Evolutionary conservation across 2,113 vertebrate species (phyloP).

Genomic region (Chlorodrepanis virens): DNA sequence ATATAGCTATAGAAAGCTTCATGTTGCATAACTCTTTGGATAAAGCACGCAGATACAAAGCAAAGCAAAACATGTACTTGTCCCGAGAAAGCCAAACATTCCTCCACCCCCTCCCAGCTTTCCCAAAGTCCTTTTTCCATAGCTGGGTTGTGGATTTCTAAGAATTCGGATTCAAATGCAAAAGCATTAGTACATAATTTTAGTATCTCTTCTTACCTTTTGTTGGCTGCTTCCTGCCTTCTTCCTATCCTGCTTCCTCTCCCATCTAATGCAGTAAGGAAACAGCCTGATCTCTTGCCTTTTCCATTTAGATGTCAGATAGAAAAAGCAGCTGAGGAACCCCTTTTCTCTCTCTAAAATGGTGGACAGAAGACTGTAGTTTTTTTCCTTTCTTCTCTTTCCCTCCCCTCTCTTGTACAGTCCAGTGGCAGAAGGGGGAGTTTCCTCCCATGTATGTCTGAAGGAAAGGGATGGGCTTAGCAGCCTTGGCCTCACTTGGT

Average conservation of each 20-base stretch:
- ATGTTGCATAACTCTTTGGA: constrained; percentile 24
- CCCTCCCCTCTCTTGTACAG: neutral
- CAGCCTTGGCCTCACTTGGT: neutral
- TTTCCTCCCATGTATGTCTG: neutral
- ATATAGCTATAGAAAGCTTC: neutral
- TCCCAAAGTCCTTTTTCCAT: neutral
- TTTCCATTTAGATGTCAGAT: neutral
- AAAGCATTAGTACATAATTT: neutral
- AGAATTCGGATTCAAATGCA: neutral
- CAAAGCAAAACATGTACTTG: neutral
- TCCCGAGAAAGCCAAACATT: neutral
- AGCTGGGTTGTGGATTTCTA: neutral
- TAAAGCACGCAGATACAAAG: neutral
- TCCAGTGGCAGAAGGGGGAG: constrained; percentile 34
- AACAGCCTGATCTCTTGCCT: neutral
- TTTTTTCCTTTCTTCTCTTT: neutral
- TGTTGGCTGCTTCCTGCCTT: constrained; percentile 1
- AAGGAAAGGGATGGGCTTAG: constrained; percentile 34
- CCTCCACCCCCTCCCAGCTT: neutral
- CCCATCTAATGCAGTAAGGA: neutral
- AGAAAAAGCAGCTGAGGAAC: constrained; percentile 2
- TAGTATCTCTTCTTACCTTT: constrained; percentile 46
- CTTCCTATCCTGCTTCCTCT: constrained; percentile 13
- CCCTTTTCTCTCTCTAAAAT: constrained; percentile 26
- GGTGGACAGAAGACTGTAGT: neutral